phyloP scores from a whole-genome alignment of 2,113 vertebrate species.

The Cyrtonyx montezumae region DNA sequence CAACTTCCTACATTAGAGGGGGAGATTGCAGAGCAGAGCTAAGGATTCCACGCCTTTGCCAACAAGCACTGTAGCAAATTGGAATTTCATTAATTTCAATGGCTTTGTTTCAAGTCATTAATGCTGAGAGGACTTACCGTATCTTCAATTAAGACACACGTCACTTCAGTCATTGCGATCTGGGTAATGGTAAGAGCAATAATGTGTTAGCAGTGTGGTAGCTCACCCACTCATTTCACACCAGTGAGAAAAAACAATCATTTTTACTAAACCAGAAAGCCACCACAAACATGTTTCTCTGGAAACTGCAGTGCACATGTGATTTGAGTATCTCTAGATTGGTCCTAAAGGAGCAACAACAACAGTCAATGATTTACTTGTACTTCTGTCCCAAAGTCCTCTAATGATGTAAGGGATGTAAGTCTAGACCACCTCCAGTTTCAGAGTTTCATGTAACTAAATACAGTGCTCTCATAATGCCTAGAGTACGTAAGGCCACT shows the following conservation, averaged over 20 bases:
- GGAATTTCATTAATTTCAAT: constrained; percentile 16
- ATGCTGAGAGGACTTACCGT: not conserved
- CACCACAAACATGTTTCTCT: not conserved
- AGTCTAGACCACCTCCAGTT: not conserved
- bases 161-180: constrained; percentile 28
- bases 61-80: constrained; percentile 9
- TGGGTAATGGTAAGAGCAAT: constrained; percentile 37
- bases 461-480: not conserved
- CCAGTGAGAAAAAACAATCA: not conserved
- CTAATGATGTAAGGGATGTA: not conserved
- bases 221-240: not conserved
- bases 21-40: constrained; percentile 40
- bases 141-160: not conserved
- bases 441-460: not conserved
- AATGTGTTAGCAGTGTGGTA: not conserved
- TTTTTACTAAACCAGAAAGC: not conserved
- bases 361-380: not conserved
- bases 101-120: constrained; percentile 43
- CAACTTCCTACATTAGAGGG: constrained; percentile 3
- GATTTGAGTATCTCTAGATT: not conserved
- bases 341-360: not conserved
- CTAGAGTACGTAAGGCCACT: not conserved
- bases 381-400: not conserved
- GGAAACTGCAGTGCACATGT: accelerated
- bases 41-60: not conserved